Conservation (phyloP, 2,888 invertebrate genomes). For the Tipula confusa region DNA sequence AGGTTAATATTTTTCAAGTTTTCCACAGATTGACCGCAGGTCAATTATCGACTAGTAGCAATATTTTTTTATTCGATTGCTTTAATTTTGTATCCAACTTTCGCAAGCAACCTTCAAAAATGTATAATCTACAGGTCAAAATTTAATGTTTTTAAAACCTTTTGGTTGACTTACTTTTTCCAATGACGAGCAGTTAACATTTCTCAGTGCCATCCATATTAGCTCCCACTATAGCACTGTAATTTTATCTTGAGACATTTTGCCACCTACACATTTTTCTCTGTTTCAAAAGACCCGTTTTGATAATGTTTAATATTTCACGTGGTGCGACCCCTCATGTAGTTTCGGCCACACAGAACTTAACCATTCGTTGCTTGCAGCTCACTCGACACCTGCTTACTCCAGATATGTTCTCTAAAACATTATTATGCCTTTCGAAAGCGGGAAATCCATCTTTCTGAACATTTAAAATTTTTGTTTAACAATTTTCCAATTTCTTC, state of each 20-base stretch:
- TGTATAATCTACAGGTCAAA: too few species aligned
- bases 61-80: constrained; percentile 35
- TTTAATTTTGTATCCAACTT: constrained; percentile 36
- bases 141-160: too few species aligned
- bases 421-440: constrained; percentile 9
- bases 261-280: constrained; percentile 38
- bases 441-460: not conserved
- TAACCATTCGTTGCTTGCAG: not conserved
- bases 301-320: constrained; percentile 32
- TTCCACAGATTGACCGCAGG: constrained; percentile 38
- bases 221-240: constrained; percentile 38
- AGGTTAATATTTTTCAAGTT: constrained; percentile 36
- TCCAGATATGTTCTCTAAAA: not conserved
- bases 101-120: constrained; percentile 35
- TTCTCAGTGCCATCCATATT: constrained; percentile 39
- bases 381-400: not conserved
- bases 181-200: constrained; percentile 38
- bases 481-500: not conserved
- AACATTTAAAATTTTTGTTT: not conserved
- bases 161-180: constrained; percentile 32
- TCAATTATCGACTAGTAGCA: constrained; percentile 40
- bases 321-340: not conserved
- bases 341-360: not conserved
- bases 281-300: constrained; percentile 34
- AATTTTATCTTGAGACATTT: constrained; percentile 38